A percentile compares a stretch with the other conserved stretches of the same genome.
Conservation (phyloP, 2,797 vertebrate species). For the Dermochelys coriacea region DNA sequence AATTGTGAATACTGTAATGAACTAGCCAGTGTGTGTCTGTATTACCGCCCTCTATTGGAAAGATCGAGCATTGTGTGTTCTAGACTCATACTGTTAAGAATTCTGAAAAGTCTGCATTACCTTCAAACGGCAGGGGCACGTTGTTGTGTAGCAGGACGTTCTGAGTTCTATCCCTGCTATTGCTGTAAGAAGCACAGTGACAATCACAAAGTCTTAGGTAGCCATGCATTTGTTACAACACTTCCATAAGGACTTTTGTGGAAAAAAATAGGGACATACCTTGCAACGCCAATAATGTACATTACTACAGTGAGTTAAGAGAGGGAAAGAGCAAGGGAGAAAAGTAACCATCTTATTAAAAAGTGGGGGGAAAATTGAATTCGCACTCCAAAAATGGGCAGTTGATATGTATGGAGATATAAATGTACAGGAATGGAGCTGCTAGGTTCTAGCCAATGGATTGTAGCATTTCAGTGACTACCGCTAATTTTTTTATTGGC, state of each 20-base stretch:
- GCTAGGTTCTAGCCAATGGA: background rate
- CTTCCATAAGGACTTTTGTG: background rate
- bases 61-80: background rate
- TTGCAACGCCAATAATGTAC: background rate
- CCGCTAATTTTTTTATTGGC: background rate
- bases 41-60: background rate
- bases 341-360: background rate
- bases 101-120: background rate
- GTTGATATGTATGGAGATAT: background rate
- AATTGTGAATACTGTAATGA: background rate
- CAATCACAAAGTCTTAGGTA: background rate
- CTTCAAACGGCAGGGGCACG: background rate
- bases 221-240: background rate
- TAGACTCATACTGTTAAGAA: background rate
- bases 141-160: background rate
- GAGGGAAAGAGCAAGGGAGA: background rate
- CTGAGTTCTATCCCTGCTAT: background rate
- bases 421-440: background rate
- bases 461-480: background rate
- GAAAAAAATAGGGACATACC: background rate
- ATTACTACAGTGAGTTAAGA: background rate
- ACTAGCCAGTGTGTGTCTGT: background rate
- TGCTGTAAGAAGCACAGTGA: background rate
- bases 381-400: background rate
- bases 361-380: background rate